Conservation (phyloP, 1,140 invertebrate genomes). For the Penaeus indicus region DNA sequence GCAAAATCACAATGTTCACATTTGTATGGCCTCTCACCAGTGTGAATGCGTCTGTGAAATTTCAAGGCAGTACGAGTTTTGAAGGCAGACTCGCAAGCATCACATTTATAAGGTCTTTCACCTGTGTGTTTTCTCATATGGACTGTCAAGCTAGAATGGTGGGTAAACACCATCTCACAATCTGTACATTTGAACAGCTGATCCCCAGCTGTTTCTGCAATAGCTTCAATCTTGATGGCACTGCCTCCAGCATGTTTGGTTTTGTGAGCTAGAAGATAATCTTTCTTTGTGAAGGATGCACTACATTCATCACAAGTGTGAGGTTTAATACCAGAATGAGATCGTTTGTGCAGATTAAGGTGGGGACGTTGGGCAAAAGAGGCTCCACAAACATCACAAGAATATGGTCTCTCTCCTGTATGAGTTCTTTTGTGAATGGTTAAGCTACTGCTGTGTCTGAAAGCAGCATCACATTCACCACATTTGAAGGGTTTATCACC, state of each 20-base stretch:
- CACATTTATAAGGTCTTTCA: slow-evolving; percentile 49
- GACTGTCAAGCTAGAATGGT: slow-evolving; percentile 50
- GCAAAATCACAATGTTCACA: slow-evolving; percentile 53
- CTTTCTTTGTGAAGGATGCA: slow-evolving; percentile 59
- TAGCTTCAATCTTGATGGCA: slow-evolving; percentile 45
- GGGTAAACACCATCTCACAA: slow-evolving; percentile 56
- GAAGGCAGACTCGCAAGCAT: slow-evolving; percentile 47
- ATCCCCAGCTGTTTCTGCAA: slow-evolving; percentile 50
- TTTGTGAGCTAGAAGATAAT: slow-evolving; percentile 56
- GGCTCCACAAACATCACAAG: slow-evolving; percentile 46
- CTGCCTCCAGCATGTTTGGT: slow-evolving; percentile 56
- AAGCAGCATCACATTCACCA: slow-evolving; percentile 40
- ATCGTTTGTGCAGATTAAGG: slow-evolving; percentile 50
- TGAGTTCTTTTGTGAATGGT: slow-evolving; percentile 54
- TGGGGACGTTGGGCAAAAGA: slow-evolving; percentile 50
- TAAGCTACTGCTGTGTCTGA: slow-evolving; percentile 53
- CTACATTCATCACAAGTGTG: slow-evolving; percentile 58
- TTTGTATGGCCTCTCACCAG: slow-evolving; percentile 53
- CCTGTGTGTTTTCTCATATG: slow-evolving; percentile 59
- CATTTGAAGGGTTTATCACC: slow-evolving; percentile 55
- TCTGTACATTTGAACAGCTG: slow-evolving; percentile 47
- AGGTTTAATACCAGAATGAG: slow-evolving; percentile 56
- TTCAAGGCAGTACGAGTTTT: slow-evolving; percentile 53
- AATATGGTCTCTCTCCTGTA: slow-evolving; percentile 52
- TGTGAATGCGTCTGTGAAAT: slow-evolving; percentile 51